Conservation (phyloP, 1,140 invertebrate genomes). For the Coenobita brevimanus region DNA sequence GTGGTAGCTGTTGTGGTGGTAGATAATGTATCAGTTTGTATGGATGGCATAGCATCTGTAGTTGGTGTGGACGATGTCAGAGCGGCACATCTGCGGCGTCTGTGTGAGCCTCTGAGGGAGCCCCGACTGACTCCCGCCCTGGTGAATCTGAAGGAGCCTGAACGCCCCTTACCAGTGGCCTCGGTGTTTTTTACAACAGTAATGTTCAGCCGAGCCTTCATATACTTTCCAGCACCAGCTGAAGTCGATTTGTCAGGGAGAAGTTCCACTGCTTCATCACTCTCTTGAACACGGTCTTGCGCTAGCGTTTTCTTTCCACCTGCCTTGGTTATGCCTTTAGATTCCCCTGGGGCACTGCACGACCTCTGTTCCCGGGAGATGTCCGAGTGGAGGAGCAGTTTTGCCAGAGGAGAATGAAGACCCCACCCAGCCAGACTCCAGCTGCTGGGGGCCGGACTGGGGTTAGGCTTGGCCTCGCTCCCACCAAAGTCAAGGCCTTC, state of each 20-base stretch:
- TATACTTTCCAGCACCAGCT: constrained; percentile 38
- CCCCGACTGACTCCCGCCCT: constrained; percentile 24
- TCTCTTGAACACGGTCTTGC: constrained; percentile 24
- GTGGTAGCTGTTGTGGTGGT: too few species aligned
- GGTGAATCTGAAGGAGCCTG: constrained; percentile 48
- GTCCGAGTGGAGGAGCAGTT: neutral
- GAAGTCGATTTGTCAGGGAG: too few species aligned
- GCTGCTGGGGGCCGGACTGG: neutral
- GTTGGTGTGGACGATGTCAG: too few species aligned
- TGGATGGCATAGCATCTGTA: too few species aligned
- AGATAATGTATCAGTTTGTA: too few species aligned
- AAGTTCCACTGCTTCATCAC: neutral
- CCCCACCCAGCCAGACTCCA: constrained; percentile 16
- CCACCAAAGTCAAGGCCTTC: constrained; percentile 45
- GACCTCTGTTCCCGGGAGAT: constrained; percentile 17
- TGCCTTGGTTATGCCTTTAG: constrained; percentile 18
- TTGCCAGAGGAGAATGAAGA: constrained; percentile 18
- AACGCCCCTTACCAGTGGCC: neutral
- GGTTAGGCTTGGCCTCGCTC: neutral
- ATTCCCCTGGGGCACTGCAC: constrained; percentile 12
- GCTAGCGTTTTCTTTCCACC: constrained; percentile 42
- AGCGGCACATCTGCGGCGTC: constrained; percentile 3
- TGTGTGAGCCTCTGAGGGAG: constrained; percentile 33
- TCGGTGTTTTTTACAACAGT: constrained; percentile 61
- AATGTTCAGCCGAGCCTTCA: constrained; percentile 64